phyloP scores from a whole-genome alignment of 53 echinoderm and acorn worm species.

The Zoroaster sp. region DNA sequence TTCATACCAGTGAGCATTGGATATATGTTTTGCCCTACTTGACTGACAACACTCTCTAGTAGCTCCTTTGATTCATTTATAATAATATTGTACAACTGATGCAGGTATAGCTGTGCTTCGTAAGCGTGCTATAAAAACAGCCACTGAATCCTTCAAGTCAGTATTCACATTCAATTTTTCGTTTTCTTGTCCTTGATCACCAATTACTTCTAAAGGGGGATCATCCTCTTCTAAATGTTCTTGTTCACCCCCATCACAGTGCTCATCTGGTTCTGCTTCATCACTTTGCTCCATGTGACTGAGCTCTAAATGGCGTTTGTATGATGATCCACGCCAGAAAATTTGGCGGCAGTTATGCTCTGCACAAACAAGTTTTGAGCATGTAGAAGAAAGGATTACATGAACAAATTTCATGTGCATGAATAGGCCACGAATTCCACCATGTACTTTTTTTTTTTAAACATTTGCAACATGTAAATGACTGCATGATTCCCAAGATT shows the following conservation, averaged over 20 bases:
- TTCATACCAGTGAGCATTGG: background rate
- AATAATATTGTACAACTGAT: background rate
- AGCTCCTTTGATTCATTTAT: constrained; percentile 42
- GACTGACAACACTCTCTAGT: background rate
- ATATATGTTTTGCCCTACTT: background rate
- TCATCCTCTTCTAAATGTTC: background rate
- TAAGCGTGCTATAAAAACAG: constrained; percentile 12
- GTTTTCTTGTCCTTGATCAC: background rate
- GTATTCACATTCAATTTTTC: background rate
- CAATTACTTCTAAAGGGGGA: background rate
- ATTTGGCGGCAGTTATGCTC: constrained; percentile 23
- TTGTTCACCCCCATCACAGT: background rate
- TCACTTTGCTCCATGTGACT: background rate
- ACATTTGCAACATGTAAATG: constrained; percentile 40
- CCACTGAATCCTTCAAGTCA: background rate
- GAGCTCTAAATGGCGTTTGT: constrained; percentile 21
- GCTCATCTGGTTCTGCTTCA: background rate
- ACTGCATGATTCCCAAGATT: background rate
- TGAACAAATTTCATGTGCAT: constrained; percentile 19
- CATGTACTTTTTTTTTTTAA: background rate
- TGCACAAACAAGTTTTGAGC: constrained; percentile 38
- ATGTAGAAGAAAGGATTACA: constrained; percentile 1
- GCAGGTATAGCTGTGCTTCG: background rate
- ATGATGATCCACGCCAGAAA: constrained; percentile 44
- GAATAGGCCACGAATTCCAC: constrained; percentile 30